Conservation (phyloP, 2,797 vertebrate species). For the Pagetopsis macropterus region DNA sequence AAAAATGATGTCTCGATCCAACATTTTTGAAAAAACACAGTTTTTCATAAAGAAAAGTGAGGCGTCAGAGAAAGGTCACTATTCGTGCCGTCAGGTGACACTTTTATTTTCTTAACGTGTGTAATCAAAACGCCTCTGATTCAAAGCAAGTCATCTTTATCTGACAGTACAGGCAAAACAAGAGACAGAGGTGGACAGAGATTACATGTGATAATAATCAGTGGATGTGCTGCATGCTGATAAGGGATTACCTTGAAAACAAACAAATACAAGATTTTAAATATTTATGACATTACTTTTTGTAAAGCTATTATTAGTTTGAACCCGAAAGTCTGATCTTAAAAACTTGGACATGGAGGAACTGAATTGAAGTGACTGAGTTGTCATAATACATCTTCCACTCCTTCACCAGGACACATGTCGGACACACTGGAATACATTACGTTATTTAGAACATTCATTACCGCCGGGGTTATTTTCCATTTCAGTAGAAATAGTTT, state of each 20-base stretch:
- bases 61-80: not conserved
- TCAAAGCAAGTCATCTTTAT: slow-evolving; percentile 13
- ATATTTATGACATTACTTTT: not conserved
- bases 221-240: not conserved
- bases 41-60: no score
- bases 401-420: slow-evolving; percentile 6
- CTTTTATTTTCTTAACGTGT: slow-evolving; percentile 21
- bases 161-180: not conserved
- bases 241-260: not conserved
- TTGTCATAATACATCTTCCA: slow-evolving; percentile 12
- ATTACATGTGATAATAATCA: not conserved
- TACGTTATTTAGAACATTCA: slow-evolving; percentile 8
- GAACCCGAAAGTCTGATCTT: no score
- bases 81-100: slow-evolving; percentile 1
- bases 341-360: not conserved
- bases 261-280: not conserved
- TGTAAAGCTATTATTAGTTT: no score
- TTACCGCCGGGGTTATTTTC: not conserved
- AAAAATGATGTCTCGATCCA: not conserved
- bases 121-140: slow-evolving; percentile 6
- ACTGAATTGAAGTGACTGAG: not conserved
- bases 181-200: not conserved
- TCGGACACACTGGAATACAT: slow-evolving; percentile 1
- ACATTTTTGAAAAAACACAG: no score
- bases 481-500: not conserved